Conservation (phyloP, 2,797 vertebrate genomes). For the Pempheris klunzingeri region DNA sequence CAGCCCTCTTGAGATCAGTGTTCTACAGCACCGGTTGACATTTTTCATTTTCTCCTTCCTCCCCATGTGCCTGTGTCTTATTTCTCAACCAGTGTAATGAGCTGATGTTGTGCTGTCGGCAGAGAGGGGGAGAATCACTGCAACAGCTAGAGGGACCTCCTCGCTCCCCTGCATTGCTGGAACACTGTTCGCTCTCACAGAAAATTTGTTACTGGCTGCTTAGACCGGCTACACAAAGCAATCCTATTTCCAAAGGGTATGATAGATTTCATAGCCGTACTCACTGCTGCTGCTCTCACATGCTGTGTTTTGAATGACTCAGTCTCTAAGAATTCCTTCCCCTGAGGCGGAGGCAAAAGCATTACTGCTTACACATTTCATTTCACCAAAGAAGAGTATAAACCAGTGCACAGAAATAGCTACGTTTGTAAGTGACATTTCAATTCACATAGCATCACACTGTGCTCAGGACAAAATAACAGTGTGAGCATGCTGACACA, state of each 20-base stretch:
- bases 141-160: conserved; percentile 63
- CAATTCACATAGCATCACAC: conserved; percentile 15
- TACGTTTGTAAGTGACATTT: conserved; percentile 31
- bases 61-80: conserved; percentile 64
- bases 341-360: conserved; percentile 2
- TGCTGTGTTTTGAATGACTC: conserved; percentile 23
- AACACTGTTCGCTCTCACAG: conserved; percentile 46
- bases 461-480: conserved; percentile 9
- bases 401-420: conserved; percentile 37
- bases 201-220: conserved; percentile 51
- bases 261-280: conserved; percentile 2
- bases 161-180: conserved; percentile 71
- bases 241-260: conserved; percentile 15
- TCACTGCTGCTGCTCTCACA: conserved; percentile 14
- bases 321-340: background rate
- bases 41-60: conserved; percentile 71
- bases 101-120: conserved; percentile 55
- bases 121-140: conserved; percentile 49
- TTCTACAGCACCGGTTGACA: conserved; percentile 75
- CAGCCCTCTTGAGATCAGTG: conserved; percentile 78
- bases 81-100: conserved; percentile 59
- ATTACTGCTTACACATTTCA: conserved; percentile 36
- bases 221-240: conserved; percentile 24
- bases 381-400: conserved; percentile 4
- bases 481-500: background rate